Conservation (phyloP, 2,888 invertebrate species). For the Danaus chrysippus region DNA sequence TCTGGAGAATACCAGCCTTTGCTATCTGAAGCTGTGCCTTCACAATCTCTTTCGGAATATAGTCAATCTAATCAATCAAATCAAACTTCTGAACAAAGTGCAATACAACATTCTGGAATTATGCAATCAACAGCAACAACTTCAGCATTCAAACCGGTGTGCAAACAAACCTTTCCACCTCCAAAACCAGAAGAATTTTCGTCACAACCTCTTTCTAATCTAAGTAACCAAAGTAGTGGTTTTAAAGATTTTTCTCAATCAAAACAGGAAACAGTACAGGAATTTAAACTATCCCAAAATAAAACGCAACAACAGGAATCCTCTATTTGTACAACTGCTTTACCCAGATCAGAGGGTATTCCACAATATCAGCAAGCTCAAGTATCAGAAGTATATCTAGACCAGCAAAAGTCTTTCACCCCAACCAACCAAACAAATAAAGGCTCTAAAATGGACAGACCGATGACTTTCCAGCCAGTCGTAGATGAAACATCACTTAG, state of each 20-base stretch:
- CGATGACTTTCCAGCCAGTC: conserved; percentile 83
- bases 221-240: conserved; percentile 57
- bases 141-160: conserved; percentile 73
- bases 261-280: conserved; percentile 51
- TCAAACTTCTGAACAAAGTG: conserved; percentile 52
- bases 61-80: conserved; percentile 28
- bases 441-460: conserved; percentile 43
- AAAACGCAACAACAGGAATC: conserved; percentile 64
- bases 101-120: conserved; percentile 62
- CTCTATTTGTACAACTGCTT: conserved; percentile 64
- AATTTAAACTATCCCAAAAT: conserved; percentile 52
- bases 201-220: conserved; percentile 57
- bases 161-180: conserved; percentile 64
- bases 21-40: conserved; percentile 54
- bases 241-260: conserved; percentile 51
- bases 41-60: conserved; percentile 52
- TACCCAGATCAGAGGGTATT: conserved; percentile 81
- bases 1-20: conserved; percentile 43
- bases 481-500: conserved; percentile 75
- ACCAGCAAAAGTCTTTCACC: conserved; percentile 47
- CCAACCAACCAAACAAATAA: conserved; percentile 36
- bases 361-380: conserved; percentile 82
- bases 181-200: conserved; percentile 60
- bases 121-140: conserved; percentile 62
- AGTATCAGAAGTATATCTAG: conserved; percentile 75